phyloP scores from a whole-genome alignment of 2,113 vertebrate species.

The Pomatostomus ruficeps region DNA sequence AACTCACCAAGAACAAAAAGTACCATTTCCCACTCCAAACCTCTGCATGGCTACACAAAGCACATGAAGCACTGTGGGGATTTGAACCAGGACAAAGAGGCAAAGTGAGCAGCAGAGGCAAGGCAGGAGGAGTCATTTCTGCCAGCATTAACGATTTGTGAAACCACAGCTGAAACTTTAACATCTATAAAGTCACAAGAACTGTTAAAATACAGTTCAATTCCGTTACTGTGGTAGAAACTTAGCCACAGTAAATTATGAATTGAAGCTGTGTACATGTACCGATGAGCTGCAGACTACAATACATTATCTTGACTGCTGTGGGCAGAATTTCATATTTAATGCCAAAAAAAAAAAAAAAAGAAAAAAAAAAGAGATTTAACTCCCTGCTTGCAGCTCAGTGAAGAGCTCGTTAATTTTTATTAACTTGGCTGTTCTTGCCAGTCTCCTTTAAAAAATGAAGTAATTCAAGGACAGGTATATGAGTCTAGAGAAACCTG shows the following conservation, averaged over 20 bases:
- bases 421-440: neutral
- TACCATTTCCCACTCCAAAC: neutral
- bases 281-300: neutral
- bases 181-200: neutral
- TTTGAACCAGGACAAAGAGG: neutral
- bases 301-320: neutral
- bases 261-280: neutral
- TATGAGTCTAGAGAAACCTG: neutral
- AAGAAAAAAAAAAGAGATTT: rapidly evolving
- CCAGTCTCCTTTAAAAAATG: neutral
- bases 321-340: neutral
- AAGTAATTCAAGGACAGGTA: neutral
- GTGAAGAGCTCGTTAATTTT: neutral
- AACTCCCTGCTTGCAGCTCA: neutral
- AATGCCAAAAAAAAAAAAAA: neutral
- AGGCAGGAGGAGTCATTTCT: neutral
- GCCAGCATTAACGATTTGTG: neutral
- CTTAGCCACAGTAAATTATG: neutral
- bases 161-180: neutral
- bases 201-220: neutral
- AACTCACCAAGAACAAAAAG: neutral
- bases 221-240: neutral
- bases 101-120: neutral
- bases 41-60: rapidly evolving
- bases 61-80: neutral